A percentile compares a stretch with the other conserved stretches of the same genome.
Evolutionary conservation across 1,140 invertebrate genomes (phyloP).

Genomic region (Asbolus verrucosus): DNA sequence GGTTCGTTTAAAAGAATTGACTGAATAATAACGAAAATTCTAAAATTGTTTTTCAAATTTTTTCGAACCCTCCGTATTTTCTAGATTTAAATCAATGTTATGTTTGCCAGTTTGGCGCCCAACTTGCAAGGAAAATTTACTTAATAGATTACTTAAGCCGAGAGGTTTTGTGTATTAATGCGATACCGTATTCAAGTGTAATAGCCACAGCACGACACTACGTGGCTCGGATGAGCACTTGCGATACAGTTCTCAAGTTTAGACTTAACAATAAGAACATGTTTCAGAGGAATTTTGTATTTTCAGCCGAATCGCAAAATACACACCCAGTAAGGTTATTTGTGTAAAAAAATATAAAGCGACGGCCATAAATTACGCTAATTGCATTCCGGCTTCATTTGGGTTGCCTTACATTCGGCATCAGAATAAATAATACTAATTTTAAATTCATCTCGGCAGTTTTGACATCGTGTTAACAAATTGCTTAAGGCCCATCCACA

Average conservation of each 20-base stretch:
- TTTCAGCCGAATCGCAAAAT: no score
- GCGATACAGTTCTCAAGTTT: neutral
- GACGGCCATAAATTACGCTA: constrained; percentile 6
- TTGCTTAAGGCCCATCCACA: neutral
- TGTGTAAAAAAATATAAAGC: neutral
- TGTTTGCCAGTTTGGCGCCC: no score
- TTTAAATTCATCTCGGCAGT: neutral
- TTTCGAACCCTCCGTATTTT: no score
- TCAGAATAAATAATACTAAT: neutral
- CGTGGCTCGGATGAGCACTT: neutral
- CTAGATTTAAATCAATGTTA: no score
- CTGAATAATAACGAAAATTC: no score
- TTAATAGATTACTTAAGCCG: constrained; percentile 1
- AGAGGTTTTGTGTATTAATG: constrained; percentile 1
- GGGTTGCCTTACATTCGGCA: neutral
- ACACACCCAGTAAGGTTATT: no score
- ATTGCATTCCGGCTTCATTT: neutral
- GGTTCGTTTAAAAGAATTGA: no score
- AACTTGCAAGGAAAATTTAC: neutral
- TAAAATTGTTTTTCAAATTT: no score
- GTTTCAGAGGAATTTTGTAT: no score
- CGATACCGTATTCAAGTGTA: neutral
- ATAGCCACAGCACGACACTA: neutral
- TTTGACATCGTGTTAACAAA: constrained; percentile 14
- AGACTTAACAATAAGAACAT: no score